Base-by-base conservation (phyloP, 1,140 invertebrate species). In the Hylaeus anthracinus region DNA sequence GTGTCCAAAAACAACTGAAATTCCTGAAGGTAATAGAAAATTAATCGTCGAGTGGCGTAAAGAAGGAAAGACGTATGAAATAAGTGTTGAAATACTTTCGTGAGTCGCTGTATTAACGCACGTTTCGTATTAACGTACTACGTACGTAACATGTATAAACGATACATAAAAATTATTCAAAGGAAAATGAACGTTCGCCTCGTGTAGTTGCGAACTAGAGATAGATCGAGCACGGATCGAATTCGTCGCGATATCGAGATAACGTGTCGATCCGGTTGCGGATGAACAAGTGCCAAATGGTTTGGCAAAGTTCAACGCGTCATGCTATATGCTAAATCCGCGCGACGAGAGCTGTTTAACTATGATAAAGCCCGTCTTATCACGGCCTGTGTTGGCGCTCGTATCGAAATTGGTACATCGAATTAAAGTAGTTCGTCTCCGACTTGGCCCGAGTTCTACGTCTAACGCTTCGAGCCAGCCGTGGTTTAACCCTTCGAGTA, bases 291-390 rank as follows among this genome's bases (percentile, higher is more conserved):
- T 14, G 53, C 51, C 51, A 77, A 77, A 26, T 55, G 37, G 10
- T 77, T 77, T 51, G 74, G 45, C 74, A 77, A 77, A 69, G 67
- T 78, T 78, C 76, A 64, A 78, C 48, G 48, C 72, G 14, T 72
- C 58, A 41, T n/a, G 10, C 14, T 77, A 41, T 77, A 9, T 72
- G 61, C 10, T 15, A 37, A 71, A n/a, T 71, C 56, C 53, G 15
- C 45, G 56, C 51, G 56, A 58, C 51, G 45, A 71, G 55, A 4
- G 9, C 10, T 15, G 60, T n/a, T 71, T 53, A 45, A 63, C 63
- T 39, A 37, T 14, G 70, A 79, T 72, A 65, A 79, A 79, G 61
- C 5, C 10, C 12, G 39, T 41, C 58, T 79, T 79, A 79, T 79
- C 77, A 26, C 12, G 8, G 39, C n/a, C 60, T 60, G 37, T 71